Evolutionary conservation across 2,113 vertebrate genomes (phyloP).

Genomic region (Esox niger): DNA sequence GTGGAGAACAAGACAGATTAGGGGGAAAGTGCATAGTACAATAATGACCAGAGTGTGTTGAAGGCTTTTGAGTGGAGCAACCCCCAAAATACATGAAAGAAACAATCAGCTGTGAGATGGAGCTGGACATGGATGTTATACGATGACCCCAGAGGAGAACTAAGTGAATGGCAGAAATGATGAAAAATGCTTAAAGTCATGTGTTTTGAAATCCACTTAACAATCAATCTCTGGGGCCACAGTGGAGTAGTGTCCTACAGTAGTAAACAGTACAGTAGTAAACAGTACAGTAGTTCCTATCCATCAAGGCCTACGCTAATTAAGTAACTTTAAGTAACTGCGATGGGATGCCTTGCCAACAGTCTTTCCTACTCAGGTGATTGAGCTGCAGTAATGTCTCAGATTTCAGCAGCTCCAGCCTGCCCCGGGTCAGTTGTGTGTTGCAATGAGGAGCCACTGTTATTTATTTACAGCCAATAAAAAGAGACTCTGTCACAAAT

Average conservation of each 20-base stretch:
- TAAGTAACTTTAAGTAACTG: not conserved
- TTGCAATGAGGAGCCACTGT: constrained; percentile 8
- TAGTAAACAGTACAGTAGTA: too few relatives aligned
- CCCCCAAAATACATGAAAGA: constrained; percentile 23
- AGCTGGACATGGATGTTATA: not conserved
- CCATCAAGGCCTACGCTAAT: not conserved
- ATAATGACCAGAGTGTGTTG: constrained; percentile 19
- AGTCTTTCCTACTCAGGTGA: not conserved
- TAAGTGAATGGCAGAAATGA: too few relatives aligned
- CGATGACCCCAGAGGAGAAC: too few relatives aligned
- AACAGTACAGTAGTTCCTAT: too few relatives aligned
- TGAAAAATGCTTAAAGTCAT: too few relatives aligned
- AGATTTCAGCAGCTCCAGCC: not conserved
- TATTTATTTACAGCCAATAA: constrained; percentile 23
- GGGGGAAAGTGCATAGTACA: too few relatives aligned
- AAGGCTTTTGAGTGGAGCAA: constrained; percentile 28
- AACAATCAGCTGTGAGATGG: not conserved
- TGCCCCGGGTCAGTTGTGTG: not conserved
- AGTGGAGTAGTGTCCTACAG: too few relatives aligned
- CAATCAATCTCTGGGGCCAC: not conserved
- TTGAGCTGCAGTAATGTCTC: not conserved
- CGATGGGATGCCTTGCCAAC: not conserved
- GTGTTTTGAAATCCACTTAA: not conserved
- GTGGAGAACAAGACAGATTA: too few relatives aligned
- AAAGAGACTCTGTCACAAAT: too few relatives aligned